Base-by-base conservation (phyloP, 2,888 invertebrate species). In the Notocelia uddmanniana region DNA sequence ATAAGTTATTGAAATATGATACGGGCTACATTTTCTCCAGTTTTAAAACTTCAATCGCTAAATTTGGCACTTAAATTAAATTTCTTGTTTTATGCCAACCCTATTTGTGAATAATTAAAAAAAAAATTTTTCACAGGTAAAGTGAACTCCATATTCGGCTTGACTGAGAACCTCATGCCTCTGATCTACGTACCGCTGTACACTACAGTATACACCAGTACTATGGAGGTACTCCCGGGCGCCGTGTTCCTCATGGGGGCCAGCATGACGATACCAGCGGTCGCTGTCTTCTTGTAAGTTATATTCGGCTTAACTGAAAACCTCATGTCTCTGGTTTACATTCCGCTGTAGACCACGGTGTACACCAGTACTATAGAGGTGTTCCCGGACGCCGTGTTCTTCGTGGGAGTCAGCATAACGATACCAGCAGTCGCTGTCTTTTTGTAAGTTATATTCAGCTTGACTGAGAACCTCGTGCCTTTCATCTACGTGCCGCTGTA, bases 171-270 rank as follows among this genome's bases (percentile, higher is more conserved):
- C n/a, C 80, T 95, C 55, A 95, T 95, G 93, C 96, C 95, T 0
- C 84, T 96, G 63, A 85, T 95, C 11, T 96, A 95, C 79, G 95
- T 95, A 1, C 95, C 96, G 0, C 94, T 95, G 91, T 96, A 96
- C 85, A 95, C 95, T 74, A 94, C 93, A 13, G 94, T 95, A 37
- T 96, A 96, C 77, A 93, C 93, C 3, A 91, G 94, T 2, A 95
- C 95, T 6, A 94, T 96, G 88, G 90, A 95, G 74, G 89, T 90
- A 0, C 89, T 95, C 81, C 95, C 96, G 0, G 95, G 96, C 41
- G 94, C 95, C 8, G 95, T 95, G 79, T 95, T 94, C 80, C 89
- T 96, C 50, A 89, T 95, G 73, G 95, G 95, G 31, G 95, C 95
- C 9, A 89, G 90, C 50, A 87, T 96, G 75, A 95, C 95, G 0